phyloP scores from a whole-genome alignment of 2,888 invertebrate genomes.

The Lasioglossum morio region DNA sequence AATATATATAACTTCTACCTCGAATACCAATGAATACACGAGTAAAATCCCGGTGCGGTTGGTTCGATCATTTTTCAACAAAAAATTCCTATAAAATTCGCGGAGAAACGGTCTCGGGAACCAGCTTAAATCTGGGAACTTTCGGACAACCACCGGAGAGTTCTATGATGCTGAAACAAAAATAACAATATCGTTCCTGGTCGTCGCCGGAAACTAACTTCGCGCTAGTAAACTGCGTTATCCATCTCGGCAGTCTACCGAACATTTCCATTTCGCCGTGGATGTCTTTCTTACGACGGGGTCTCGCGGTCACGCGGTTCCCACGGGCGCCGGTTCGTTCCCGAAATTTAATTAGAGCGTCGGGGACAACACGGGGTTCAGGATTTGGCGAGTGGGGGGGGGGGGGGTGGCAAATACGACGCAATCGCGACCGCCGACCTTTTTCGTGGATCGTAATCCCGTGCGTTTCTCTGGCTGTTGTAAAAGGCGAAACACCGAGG shows the following conservation, averaged over 20 bases:
- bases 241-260: neutral
- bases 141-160: neutral
- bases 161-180: neutral
- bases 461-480: neutral
- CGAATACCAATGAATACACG: no score
- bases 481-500: slow-evolving; percentile 29
- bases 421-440: slow-evolving; percentile 52
- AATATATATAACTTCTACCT: no score
- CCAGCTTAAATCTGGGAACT: neutral
- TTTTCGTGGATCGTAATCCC: slow-evolving; percentile 53
- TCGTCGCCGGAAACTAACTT: neutral
- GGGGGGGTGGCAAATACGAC: slow-evolving; percentile 28
- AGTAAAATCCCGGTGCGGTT: no score
- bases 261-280: slow-evolving; percentile 30
- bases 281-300: slow-evolving; percentile 18
- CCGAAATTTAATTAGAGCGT: slow-evolving; percentile 72
- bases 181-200: neutral
- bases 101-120: no score
- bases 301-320: slow-evolving; percentile 43
- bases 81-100: no score
- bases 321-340: slow-evolving; percentile 47
- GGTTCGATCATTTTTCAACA: no score
- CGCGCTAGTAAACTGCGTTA: neutral
- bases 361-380: slow-evolving; percentile 66
- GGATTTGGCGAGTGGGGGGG: slow-evolving; percentile 1